A percentile compares a stretch with the other conserved stretches of the same genome.
Evolutionary conservation across 1,140 invertebrate genomes (phyloP).

Genomic region (Coptotermes formosanus): DNA sequence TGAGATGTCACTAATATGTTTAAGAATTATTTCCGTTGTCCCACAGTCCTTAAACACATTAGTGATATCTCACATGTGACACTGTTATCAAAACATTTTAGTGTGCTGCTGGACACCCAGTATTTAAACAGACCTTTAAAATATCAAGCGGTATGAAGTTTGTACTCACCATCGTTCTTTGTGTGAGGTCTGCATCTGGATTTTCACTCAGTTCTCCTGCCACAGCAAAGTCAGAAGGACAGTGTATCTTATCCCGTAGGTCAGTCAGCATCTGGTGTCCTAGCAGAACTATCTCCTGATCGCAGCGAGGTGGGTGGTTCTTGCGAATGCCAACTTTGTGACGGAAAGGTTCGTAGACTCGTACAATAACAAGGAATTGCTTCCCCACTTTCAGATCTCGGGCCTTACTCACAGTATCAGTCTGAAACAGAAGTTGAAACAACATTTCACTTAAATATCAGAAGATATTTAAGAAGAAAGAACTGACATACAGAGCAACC

Average conservation of each 20-base stretch:
- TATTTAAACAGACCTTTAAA: too few species aligned
- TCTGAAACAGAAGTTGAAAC: not conserved
- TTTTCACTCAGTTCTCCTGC: slow-evolving; percentile 61
- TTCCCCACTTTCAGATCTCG: slow-evolving; percentile 25
- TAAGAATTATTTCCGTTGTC: too few species aligned
- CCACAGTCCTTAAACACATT: too few species aligned
- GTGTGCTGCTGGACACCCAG: too few species aligned
- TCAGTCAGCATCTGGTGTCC: slow-evolving; percentile 62
- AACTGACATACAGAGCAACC: too few species aligned
- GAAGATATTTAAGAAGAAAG: not conserved
- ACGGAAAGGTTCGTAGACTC: slow-evolving; percentile 48
- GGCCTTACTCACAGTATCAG: not conserved
- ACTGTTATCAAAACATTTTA: too few species aligned
- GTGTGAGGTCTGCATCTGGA: slow-evolving; percentile 47
- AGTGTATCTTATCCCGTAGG: slow-evolving; percentile 66
- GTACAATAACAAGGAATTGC: slow-evolving; percentile 48
- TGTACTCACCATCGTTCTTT: slow-evolving; percentile 53
- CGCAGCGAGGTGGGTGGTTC: slow-evolving; percentile 48
- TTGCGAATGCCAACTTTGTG: slow-evolving; percentile 37
- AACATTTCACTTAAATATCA: not conserved
- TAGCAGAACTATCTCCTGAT: slow-evolving; percentile 58
- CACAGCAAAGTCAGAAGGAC: slow-evolving; percentile 62
- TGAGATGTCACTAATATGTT: too few species aligned
- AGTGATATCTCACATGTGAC: too few species aligned
- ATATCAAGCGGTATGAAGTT: not conserved